Evolutionary conservation across 1,140 invertebrate genomes (phyloP).

Genomic region (Calycopis cecrops): DNA sequence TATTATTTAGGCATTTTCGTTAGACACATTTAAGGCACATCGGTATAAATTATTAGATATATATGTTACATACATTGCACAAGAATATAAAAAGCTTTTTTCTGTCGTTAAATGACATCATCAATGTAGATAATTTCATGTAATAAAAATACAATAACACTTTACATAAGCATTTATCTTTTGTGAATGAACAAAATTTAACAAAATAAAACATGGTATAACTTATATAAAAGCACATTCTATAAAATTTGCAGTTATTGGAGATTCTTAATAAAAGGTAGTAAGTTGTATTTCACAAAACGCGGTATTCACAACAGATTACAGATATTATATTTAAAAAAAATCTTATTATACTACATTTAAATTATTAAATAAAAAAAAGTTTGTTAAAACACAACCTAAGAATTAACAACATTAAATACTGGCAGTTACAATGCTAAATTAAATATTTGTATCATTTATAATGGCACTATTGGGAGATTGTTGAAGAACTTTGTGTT

Average conservation of each 20-base stretch:
- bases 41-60: neutral
- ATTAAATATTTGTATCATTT: constrained; percentile 9
- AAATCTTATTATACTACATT: constrained; percentile 6
- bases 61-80: no score
- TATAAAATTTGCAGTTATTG: no score
- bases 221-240: no score
- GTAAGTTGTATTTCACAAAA: no score
- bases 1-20: neutral
- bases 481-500: no score
- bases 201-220: no score
- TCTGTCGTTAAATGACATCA: no score
- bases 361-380: constrained; percentile 17
- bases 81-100: no score
- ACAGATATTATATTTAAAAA: neutral
- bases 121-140: no score
- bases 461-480: no score
- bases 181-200: neutral
- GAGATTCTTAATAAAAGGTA: no score
- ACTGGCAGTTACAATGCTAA: constrained; percentile 41
- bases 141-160: neutral
- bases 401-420: constrained; percentile 48
- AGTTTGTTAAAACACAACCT: constrained; percentile 44
- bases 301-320: neutral
- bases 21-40: neutral
- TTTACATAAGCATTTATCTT: neutral